Evolutionary conservation across 2,797 vertebrate genomes (phyloP), one percentile per base, ranked within the genome.

Genomic region (Diplodus sargus): DNA sequence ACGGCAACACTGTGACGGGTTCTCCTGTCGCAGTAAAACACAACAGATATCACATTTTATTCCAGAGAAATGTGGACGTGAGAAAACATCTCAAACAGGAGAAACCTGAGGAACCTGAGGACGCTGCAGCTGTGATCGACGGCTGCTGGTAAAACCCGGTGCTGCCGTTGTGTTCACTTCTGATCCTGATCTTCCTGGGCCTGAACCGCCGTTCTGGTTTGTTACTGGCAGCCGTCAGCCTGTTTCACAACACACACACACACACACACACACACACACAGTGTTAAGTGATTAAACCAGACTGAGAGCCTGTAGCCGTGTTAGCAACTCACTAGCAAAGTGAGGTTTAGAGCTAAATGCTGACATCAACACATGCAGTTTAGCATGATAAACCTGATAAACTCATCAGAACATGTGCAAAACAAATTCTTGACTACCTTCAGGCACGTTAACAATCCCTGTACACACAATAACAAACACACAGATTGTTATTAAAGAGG

Each of bases 21-120:
- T 82, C 70, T 62, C 42, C 87, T 81, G 73, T 49, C 30, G 43
- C 28, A 73, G 10, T 65, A 1, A 64, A 0, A 49, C 3, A 2
- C 14, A 34, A 12, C 20, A 22, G 6, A 59, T 34, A 7, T 34
- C 34, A 34, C 7, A 48, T 30, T 30, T 28, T 2, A 54, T 20
- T 43, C 1, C n/a, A 22, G 20, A 34, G 12, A 30, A 51, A 28
- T 1, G 0, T 52, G 39, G 34, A 8, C 8, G 34, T 22, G 22
- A 23, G 22, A 16, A 7, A 25, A 14, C 5, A 22, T 23, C 43
- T 25, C 22, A 2, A 23, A 0, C 1, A 45, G 42, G 45, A 67
- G 30, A n/a, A 52, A 97, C 97, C 97, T 96, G 96, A 67, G 30
- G 23, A 52, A 97, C 97, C 97, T 96, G 96, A 89, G 48, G 92